Evolutionary conservation across 2,888 invertebrate species (phyloP), one percentile per base, ranked within the genome.

Genomic region (Scrobipalpa costella): DNA sequence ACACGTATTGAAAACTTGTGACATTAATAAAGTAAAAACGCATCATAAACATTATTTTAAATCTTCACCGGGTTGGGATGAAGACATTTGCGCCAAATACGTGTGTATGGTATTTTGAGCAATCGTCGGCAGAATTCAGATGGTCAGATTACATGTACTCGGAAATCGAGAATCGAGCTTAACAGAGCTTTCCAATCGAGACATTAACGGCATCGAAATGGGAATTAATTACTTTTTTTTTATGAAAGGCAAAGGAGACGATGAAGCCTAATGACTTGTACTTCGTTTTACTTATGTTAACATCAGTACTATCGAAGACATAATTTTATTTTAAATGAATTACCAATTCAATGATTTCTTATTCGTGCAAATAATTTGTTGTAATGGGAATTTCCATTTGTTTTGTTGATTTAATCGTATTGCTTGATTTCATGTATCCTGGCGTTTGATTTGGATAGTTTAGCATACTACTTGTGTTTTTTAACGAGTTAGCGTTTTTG

Each of bases 21-120:
- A 13, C 38, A 57, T 19, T 57, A 63, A 55, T 75, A 72, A 68
- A 71, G 74, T 78, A 85, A 85, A 85, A 85, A 84, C 74, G 71
- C 67, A 79, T 78, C 80, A 83, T 84, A 83, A 75, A 79, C 82
- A 81, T 83, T 55, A 84, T 73, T 78, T 68, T 75, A 70, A 69
- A 73, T 62, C 63, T 71, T 71, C 75, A 74, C 73, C 78, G 75
- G 73, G 71, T 27, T 19, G 17, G 1, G 84, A 91, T 91, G 88
- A 90, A 90, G 90, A 81, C 90, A 91, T 91, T 91, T 90, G 78
- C 75, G 55, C 81, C 84, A 86, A 90, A 87, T 87, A 86, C 47
- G 47, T 21, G 76, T 76, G 77, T 76, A 71, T 69, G 71, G 78
- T 78, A 74, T 77, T 77, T 78, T 77, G 75, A 70, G 76, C 83